phyloP scores from a whole-genome alignment of 2,797 vertebrate species.

The Tapera naevia region DNA sequence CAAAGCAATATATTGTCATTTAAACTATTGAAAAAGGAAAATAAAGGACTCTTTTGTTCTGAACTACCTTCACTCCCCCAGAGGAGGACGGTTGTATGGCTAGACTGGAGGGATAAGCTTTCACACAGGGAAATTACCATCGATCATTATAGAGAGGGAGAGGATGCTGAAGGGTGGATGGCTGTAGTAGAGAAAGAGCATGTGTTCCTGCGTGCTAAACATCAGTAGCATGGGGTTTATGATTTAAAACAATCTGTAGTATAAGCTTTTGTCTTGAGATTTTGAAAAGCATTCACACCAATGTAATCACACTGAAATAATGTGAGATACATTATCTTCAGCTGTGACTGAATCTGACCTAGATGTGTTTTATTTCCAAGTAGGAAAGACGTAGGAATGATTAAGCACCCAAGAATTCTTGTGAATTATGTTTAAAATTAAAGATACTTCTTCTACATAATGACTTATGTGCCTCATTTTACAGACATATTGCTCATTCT shows the following conservation, averaged over 20 bases:
- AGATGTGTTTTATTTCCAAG: background rate
- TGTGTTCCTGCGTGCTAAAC: background rate
- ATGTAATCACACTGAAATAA: background rate
- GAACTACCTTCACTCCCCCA: background rate
- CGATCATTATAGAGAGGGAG: background rate
- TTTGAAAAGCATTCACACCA: background rate
- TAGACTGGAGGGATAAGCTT: background rate
- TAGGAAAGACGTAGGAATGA: background rate
- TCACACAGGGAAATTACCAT: background rate
- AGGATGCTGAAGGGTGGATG: background rate
- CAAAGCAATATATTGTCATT: background rate
- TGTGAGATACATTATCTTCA: background rate
- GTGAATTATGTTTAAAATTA: background rate
- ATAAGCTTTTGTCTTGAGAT: background rate
- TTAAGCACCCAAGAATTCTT: background rate
- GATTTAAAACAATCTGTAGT: background rate
- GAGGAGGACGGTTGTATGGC: background rate
- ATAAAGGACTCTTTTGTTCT: background rate
- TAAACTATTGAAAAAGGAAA: background rate
- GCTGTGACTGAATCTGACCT: background rate
- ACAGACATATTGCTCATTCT: background rate
- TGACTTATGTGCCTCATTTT: background rate
- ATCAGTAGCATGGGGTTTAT: background rate
- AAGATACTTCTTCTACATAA: background rate
- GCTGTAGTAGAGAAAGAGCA: background rate